Conservation (phyloP, 2,797 vertebrate species). For the Serranus cabrilla region DNA sequence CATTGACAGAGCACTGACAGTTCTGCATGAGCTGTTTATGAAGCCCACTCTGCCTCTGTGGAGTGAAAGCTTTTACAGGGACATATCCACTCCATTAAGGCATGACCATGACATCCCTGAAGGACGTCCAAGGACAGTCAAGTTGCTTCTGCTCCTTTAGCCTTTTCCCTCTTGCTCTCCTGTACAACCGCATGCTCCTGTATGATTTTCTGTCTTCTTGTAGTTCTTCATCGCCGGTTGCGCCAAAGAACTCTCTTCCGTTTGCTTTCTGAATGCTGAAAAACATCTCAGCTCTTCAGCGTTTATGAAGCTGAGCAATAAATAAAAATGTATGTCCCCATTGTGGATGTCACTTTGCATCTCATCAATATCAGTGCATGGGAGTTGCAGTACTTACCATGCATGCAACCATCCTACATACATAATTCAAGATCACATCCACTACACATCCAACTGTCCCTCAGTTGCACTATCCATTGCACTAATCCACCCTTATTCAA, state of each 20-base stretch:
- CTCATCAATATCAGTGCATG: conserved; percentile 39
- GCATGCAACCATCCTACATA: conserved; percentile 57
- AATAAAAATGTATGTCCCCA: conserved; percentile 19
- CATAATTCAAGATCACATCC: conserved; percentile 71
- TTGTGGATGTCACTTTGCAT: conserved; percentile 43
- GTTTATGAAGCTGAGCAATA: conserved; percentile 36
- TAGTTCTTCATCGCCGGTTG: not conserved
- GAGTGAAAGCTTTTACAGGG: conserved; percentile 81
- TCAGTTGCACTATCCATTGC: conserved; percentile 57
- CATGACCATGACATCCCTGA: conserved; percentile 73
- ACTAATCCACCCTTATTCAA: conserved; percentile 68
- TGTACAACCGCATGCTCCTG: not conserved
- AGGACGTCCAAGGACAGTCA: conserved; percentile 70
- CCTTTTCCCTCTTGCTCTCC: conserved; percentile 22
- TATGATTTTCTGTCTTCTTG: not conserved
- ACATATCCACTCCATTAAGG: conserved; percentile 80
- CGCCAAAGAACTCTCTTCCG: not conserved
- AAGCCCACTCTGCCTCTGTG: conserved; percentile 67
- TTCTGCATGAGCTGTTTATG: conserved; percentile 74
- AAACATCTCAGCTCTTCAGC: conserved; percentile 11
- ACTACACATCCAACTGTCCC: conserved; percentile 62
- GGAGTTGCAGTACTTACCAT: conserved; percentile 35
- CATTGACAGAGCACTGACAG: conserved; percentile 57
- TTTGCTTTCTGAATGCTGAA: conserved; percentile 5
- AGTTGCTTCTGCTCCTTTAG: conserved; percentile 39